Evolutionary conservation across 2,113 vertebrate species (phyloP).

Genomic region (Bubo scandiacus): DNA sequence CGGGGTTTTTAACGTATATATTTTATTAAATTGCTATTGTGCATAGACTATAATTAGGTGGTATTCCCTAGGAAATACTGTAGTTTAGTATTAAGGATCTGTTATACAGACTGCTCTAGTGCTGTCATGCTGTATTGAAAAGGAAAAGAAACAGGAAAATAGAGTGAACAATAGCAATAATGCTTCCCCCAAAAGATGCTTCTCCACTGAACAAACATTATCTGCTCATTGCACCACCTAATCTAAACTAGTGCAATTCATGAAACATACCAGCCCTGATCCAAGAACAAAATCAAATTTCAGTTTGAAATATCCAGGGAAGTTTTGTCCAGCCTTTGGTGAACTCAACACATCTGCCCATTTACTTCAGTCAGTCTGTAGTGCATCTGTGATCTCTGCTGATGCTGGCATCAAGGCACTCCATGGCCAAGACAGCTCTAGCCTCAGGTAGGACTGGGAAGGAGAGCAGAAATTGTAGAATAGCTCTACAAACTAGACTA

Average conservation of each 20-base stretch:
- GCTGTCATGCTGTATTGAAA: neutral
- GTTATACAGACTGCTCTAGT: neutral
- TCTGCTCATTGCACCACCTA: neutral
- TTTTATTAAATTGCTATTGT: conserved; percentile 54
- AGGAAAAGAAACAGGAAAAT: conserved; percentile 18
- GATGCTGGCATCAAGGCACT: neutral
- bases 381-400: neutral
- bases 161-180: neutral
- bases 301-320: neutral
- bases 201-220: neutral
- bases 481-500: neutral
- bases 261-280: neutral
- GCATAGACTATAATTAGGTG: conserved; percentile 32
- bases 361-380: neutral
- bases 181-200: neutral
- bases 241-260: neutral
- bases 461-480: neutral
- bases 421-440: neutral
- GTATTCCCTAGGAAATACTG: conserved; percentile 11
- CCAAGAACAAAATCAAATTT: neutral
- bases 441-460: neutral
- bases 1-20: neutral
- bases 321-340: neutral
- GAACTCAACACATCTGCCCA: accelerated
- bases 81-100: neutral